Evolutionary conservation across 2,113 vertebrate species (phyloP), one percentile per base, ranked within the genome.

Genomic region (Melanerpes aurifrons): DNA sequence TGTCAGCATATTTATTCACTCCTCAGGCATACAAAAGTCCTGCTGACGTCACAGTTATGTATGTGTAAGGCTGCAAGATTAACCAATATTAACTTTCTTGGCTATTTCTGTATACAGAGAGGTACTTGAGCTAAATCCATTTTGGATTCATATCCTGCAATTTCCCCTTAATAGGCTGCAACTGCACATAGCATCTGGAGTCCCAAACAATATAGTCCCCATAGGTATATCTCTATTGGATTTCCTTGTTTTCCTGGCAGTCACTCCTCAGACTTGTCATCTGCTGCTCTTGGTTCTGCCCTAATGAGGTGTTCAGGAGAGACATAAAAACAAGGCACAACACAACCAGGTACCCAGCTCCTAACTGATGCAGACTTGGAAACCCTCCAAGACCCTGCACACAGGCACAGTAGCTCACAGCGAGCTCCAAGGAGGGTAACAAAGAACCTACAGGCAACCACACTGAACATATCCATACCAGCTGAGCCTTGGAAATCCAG

Each of bases 71-170:
- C 68, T 92, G 50, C 69, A 83, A 86, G 93, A 95, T 96, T 91
- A 95, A 91, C 82, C 91, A 94, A 94, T 75, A 94, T 79, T 88
- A 95, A 92, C 73, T 45, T 78, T 72, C 58, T 78, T 32, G 40
- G 82, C 86, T 93, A 90, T 87, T 92, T 91, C 66, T 75, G 53
- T 70, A 31, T 66, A 78, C 26, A 59, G 76, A 76, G 76, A 58
- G 70, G 47, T 24, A 59, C 62, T 90, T 86, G 86, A 95, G 90
- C 37, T 12, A 79, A 87, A 95, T 62, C 40, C 40, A 86, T 86
- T 96, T 92, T 28, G 8, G 79, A 82, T 84, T 90, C 84, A 89
- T 59, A 92, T 92, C 83, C 74, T 86, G 89, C 25, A 43, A 83
- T 86, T 93, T 87, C 68, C 59, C 62, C 66, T 82, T 70, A 59